phyloP scores from a whole-genome alignment of 2,888 invertebrate species.

The Microctonus hyperodae region DNA sequence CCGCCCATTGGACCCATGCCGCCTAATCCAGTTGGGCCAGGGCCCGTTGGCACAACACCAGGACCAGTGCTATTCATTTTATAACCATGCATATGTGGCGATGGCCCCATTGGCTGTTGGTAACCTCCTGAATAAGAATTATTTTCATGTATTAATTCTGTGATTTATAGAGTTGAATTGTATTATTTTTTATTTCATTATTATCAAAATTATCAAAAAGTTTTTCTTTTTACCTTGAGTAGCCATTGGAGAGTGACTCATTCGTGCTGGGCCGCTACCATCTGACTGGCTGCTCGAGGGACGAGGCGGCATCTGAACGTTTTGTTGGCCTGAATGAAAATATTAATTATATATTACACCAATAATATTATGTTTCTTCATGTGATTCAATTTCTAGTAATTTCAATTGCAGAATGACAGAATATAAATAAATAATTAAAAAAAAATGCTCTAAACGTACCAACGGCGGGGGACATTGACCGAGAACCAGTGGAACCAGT shows the following conservation, averaged over 20 bases:
- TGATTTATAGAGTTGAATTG: no score
- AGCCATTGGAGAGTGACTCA: slow-evolving; percentile 77
- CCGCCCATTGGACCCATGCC: slow-evolving; percentile 50
- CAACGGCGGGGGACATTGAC: slow-evolving; percentile 98
- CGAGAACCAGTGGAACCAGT: slow-evolving; percentile 93
- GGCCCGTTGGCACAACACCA: slow-evolving; percentile 67
- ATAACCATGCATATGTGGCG: slow-evolving; percentile 70
- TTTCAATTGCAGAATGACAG: slow-evolving; percentile 7
- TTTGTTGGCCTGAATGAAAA: slow-evolving; percentile 76
- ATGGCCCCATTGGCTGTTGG: slow-evolving; percentile 69
- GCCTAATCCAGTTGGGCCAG: slow-evolving; percentile 57
- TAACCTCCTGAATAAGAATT: slow-evolving; percentile 64
- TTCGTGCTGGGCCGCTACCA: slow-evolving; percentile 70
- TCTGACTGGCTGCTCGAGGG: slow-evolving; percentile 79
- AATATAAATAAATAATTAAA: not conserved
- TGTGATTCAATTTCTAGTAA: not conserved
- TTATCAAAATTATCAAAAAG: not conserved
- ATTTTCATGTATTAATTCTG: slow-evolving; percentile 21
- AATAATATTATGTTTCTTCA: no score
- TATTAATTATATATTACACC: slow-evolving; percentile 4
- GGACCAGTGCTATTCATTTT: slow-evolving; percentile 66
- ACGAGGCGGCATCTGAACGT: slow-evolving; percentile 95
- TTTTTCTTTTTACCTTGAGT: slow-evolving; percentile 64
- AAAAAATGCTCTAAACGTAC: slow-evolving; percentile 69
- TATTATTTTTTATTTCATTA: not conserved